phyloP scores from a whole-genome alignment of 2,797 vertebrate genomes.

The Amazonetta brasiliensis region DNA sequence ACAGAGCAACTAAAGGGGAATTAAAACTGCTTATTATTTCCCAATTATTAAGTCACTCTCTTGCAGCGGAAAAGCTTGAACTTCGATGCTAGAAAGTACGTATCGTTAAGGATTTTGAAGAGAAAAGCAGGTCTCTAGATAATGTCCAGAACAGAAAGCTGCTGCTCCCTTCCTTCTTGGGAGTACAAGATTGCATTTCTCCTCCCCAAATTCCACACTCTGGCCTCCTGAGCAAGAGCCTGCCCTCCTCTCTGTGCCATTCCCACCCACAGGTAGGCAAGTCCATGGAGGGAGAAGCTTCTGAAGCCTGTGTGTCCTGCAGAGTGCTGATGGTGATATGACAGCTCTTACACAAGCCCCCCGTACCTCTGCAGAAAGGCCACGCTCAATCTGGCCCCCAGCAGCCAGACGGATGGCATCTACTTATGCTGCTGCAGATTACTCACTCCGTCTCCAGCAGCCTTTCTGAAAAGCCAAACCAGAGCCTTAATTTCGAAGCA shows the following conservation, averaged over 20 bases:
- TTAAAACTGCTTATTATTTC: neutral
- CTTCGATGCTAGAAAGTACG: neutral
- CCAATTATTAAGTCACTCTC: neutral
- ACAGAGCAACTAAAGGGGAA: neutral
- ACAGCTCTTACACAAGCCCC: neutral
- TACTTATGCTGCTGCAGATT: neutral
- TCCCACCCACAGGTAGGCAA: neutral
- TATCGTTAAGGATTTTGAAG: neutral
- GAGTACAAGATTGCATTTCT: fast-evolving
- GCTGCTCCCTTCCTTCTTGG: neutral
- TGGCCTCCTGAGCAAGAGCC: neutral
- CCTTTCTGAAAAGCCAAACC: neutral
- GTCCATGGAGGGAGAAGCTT: neutral
- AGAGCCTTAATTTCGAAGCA: neutral
- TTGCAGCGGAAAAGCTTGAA: neutral
- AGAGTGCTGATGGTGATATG: neutral
- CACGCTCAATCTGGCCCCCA: neutral
- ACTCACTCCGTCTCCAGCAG: fast-evolving
- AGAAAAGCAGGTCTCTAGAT: neutral
- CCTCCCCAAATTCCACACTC: neutral
- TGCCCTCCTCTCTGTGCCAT: neutral
- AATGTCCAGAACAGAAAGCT: neutral
- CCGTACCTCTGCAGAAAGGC: neutral
- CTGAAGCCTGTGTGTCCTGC: neutral
- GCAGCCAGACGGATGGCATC: neutral